phyloP scores from a whole-genome alignment of 2,797 vertebrate genomes.

The Sebastes matsubarae region DNA sequence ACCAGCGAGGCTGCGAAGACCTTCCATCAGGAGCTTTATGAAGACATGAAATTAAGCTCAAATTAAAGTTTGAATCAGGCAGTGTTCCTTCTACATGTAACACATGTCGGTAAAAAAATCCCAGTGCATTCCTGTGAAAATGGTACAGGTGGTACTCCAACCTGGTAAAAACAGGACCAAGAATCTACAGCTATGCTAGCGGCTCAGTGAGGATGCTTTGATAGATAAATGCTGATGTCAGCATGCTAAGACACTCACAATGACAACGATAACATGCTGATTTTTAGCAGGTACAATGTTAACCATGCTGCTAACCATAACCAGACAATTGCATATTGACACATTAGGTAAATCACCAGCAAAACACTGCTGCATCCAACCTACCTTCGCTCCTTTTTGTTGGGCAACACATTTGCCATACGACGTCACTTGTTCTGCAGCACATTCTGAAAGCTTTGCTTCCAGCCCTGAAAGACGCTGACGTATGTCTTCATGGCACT shows the following conservation, averaged over 20 bases:
- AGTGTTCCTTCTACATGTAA: neutral
- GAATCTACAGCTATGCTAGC: neutral
- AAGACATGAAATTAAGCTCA: neutral
- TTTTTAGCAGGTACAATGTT: too few species aligned
- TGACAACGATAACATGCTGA: too few species aligned
- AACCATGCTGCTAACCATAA: too few species aligned
- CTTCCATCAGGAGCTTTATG: constrained; percentile 68
- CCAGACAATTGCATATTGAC: too few species aligned
- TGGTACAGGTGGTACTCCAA: neutral
- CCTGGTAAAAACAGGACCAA: too few species aligned
- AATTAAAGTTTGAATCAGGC: neutral
- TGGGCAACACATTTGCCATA: constrained; percentile 84
- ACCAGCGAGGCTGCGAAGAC: constrained; percentile 53
- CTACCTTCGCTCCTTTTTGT: constrained; percentile 84
- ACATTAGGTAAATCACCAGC: too few species aligned
- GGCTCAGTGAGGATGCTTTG: neutral
- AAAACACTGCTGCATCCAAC: neutral
- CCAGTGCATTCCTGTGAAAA: neutral
- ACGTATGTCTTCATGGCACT: constrained; percentile 79
- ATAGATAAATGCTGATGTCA: too few species aligned
- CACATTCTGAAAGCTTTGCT: constrained; percentile 73
- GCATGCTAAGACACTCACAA: too few species aligned
- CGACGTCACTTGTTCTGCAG: constrained; percentile 76
- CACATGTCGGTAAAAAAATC: neutral
- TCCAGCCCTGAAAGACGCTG: constrained; percentile 77